Evolutionary conservation across 1,140 invertebrate genomes (phyloP), one percentile per base, ranked within the genome.

Genomic region (Proctacanthus coquilletti): DNA sequence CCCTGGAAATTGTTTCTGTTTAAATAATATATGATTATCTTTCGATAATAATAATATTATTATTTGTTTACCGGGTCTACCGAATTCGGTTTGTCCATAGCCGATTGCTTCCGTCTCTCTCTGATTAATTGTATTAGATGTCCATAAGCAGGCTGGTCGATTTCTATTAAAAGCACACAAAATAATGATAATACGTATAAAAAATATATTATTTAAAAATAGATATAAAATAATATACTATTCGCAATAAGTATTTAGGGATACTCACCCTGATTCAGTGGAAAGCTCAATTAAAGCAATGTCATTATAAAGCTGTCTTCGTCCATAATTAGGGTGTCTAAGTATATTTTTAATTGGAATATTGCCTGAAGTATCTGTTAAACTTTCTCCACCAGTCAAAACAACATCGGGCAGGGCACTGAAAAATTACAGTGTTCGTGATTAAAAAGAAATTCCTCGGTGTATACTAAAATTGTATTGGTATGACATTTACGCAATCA

Each of bases 251-350:
- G n/a, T n/a, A n/a, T n/a, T n/a, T n/a, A n/a, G n/a, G n/a, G n/a
- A n/a, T n/a, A n/a, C n/a, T n/a, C n/a, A n/a, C n/a, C n/a, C n/a
- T n/a, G n/a, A n/a, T n/a, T n/a, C n/a, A n/a, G n/a, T n/a, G n/a
- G n/a, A n/a, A n/a, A n/a, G n/a, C n/a, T 56, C 50, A n/a, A 58
- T 33, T 9, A 58, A 33, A 0, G 55, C 55, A 29, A 58, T 56
- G 29, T 58, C 55, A 35, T 58, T 52, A 18, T 58, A 56, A 3
- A 38, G 37, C 1, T 30, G 29, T 14, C 9, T 35, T 3, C 44
- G 42, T 19, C 40, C 35, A 23, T 56, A 58, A 0, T 33, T 36
- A 4, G 55, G 55, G 47, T 58, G 51, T 1, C 43, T 37, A 5
- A 48, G 33, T 0, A 53, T 44, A 3, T 46, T 43, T 0, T 46